These are phyloP conservation scores for Capromys pilorides DNA, from an alignment of 2,797 vertebrate species.

Conservation along the genomic window DNA sequence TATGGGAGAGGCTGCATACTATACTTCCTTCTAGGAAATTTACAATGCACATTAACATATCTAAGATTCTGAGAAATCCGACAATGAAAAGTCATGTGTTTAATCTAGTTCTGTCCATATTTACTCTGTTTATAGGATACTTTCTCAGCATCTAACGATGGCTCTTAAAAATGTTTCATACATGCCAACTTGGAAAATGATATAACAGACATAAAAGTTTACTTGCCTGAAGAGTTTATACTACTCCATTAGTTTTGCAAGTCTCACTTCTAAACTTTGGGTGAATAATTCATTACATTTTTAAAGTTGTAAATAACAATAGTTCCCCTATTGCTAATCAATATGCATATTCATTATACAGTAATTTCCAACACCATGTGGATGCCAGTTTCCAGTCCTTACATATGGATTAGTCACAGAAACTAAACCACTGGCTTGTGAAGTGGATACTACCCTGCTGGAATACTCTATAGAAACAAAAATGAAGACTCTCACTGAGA, in stretches of 20 bases:
- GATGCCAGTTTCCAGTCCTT: not conserved
- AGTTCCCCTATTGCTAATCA: not conserved
- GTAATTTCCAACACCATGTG: not conserved
- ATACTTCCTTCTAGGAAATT: not conserved
- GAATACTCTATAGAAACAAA: not conserved
- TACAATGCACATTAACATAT: not conserved
- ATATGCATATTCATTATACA: not conserved
- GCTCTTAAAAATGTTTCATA: not conserved
- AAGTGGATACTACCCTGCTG: not conserved
- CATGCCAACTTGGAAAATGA: not conserved
- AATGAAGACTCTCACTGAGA: not conserved
- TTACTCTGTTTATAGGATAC: not conserved
- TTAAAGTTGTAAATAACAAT: slow-evolving; percentile 34
- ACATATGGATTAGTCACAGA: not conserved
- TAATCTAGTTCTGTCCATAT: not conserved
- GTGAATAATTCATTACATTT: not conserved
- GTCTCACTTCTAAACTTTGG: not conserved
- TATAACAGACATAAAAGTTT: not conserved
- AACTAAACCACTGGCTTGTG: not conserved
- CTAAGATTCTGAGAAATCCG: not conserved
- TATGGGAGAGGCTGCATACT: not conserved
- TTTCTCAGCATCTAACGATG: not conserved
- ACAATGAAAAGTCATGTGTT: not conserved
- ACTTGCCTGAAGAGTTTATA: not conserved
- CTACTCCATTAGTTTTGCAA: not conserved